A percentile compares a stretch with the other conserved stretches of the same genome.
Evolutionary conservation across 2,113 vertebrate genomes (phyloP).

Genomic region (Amblyopsis rosae): DNA sequence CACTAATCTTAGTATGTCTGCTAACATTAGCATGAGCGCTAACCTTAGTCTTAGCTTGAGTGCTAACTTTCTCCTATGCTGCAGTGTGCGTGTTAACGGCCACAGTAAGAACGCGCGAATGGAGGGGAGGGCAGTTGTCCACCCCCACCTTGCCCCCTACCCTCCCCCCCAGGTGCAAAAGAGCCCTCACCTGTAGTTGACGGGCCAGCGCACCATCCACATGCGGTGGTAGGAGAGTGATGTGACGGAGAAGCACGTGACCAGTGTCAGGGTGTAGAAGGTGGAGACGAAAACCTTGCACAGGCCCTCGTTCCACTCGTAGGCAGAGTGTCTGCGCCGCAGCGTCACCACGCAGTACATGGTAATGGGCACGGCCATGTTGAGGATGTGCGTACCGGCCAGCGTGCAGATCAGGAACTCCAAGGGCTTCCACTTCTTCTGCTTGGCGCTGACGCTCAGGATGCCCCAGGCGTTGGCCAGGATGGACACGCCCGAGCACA

Average conservation of each 20-base stretch:
- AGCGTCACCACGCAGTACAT: constrained; percentile 90
- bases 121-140: too few species aligned
- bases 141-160: too few species aligned
- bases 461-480: constrained; percentile 93
- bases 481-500: constrained; percentile 87
- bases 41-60: too few species aligned
- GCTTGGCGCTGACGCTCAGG: constrained; percentile 90
- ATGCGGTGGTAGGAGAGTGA: constrained; percentile 95
- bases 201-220: constrained; percentile 98
- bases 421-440: constrained; percentile 93
- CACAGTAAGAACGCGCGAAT: too few species aligned
- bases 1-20: too few species aligned
- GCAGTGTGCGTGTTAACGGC: too few species aligned
- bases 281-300: constrained; percentile 95
- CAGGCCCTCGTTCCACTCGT: constrained; percentile 91
- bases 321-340: constrained; percentile 82
- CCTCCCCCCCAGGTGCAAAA: not conserved
- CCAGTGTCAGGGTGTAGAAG: constrained; percentile 92
- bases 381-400: constrained; percentile 92
- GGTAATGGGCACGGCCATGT: constrained; percentile 87
- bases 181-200: constrained; percentile 87
- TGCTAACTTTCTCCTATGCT: too few species aligned
- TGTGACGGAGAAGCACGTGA: constrained; percentile 93
- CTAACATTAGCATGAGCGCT: too few species aligned
- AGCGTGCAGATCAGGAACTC: constrained; percentile 90